Conservation (phyloP, 2,113 vertebrate genomes). For the Chrysochloris asiatica region DNA sequence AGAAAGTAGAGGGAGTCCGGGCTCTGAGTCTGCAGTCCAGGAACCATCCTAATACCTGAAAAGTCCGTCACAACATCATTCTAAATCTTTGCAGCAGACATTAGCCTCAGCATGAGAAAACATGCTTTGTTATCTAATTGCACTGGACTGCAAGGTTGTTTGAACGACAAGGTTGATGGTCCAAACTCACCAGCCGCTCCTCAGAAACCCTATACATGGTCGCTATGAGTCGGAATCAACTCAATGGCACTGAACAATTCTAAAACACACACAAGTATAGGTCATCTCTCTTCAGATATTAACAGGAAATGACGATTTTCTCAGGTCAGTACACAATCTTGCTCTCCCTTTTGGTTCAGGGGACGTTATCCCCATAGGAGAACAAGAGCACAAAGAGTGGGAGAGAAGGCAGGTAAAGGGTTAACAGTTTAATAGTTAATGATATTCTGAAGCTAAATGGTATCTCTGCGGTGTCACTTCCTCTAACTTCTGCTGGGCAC, state of each 20-base stretch:
- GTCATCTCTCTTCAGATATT: neutral
- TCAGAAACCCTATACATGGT: too few relatives aligned
- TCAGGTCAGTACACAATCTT: too few relatives aligned
- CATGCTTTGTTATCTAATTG: too few relatives aligned
- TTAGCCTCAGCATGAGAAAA: neutral
- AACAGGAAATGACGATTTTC: neutral
- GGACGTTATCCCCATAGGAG: neutral
- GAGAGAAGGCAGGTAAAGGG: neutral
- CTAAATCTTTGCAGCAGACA: neutral
- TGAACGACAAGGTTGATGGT: too few relatives aligned
- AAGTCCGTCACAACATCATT: neutral
- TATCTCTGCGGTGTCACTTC: neutral
- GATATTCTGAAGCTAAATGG: neutral
- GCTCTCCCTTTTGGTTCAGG: neutral
- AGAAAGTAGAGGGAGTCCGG: neutral
- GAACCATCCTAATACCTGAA: neutral
- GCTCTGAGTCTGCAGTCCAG: neutral
- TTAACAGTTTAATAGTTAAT: neutral
- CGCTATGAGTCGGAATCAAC: too few relatives aligned
- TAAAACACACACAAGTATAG: fast-evolving
- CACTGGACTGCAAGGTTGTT: too few relatives aligned
- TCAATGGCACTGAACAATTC: too few relatives aligned
- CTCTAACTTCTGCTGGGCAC: neutral
- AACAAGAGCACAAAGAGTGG: neutral
- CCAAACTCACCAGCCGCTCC: too few relatives aligned